Percentiles rank a stretch among this genome's conserved stretches.
Conservation (phyloP, 1,140 invertebrate genomes). For the fruit fly (Drosophila melanogaster) region DNA sequence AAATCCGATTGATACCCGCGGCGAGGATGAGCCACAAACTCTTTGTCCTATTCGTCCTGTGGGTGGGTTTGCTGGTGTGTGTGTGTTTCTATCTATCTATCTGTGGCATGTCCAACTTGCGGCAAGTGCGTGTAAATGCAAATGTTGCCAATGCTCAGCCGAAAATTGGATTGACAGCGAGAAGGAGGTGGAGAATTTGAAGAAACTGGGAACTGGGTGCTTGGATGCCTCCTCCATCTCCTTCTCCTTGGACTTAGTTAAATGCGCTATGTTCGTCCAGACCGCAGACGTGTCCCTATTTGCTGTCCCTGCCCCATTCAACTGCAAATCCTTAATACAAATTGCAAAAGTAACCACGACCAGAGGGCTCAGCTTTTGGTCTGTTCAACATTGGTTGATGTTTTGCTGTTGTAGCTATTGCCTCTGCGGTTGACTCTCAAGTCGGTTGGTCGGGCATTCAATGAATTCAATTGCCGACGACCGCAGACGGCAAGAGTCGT, state of each 20-base stretch:
- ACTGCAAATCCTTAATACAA: conserved; percentile 76
- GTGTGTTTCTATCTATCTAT: background rate
- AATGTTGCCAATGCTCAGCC: conserved; percentile 76
- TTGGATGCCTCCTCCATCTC: background rate
- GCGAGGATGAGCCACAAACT: conserved; percentile 1
- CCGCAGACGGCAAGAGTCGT: conserved; percentile 64
- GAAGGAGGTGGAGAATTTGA: background rate
- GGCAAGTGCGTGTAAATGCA: conserved; percentile 80
- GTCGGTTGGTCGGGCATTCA: conserved; percentile 45
- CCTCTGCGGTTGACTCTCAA: conserved; percentile 56
- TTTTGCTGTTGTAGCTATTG: conserved; percentile 16
- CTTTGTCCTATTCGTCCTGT: conserved; percentile 3
- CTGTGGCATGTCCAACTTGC: conserved; percentile 64
- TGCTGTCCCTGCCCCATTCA: conserved; percentile 43
- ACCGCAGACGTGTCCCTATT: conserved; percentile 61
- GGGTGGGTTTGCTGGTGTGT: conserved; percentile 4
- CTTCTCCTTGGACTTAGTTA: conserved; percentile 50
- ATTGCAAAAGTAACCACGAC: conserved; percentile 77
- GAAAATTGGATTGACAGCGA: conserved; percentile 68
- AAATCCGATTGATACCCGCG: conserved; percentile 46
- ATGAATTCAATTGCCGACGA: conserved; percentile 78
- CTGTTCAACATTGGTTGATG: conserved; percentile 52
- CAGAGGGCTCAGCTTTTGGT: conserved; percentile 49
- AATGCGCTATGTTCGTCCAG: conserved; percentile 56
- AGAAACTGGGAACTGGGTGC: background rate